These are phyloP conservation scores for Protophormia terraenovae DNA, from an alignment of 2,888 invertebrate genomes.

Conservation along the genomic window DNA sequence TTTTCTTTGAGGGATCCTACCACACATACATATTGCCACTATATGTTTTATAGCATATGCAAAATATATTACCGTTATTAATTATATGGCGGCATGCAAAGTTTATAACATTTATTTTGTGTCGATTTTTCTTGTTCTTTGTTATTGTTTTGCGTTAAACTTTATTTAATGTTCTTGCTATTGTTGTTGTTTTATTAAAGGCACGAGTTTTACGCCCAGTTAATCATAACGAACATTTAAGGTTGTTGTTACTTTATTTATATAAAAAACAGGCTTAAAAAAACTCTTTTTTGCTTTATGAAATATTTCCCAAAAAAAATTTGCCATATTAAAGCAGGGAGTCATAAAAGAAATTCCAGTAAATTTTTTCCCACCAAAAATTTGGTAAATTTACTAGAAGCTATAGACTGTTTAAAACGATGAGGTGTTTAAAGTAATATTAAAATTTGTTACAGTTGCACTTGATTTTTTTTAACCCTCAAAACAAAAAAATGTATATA, in stretches of 20 bases:
- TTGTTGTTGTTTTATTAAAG: constrained; percentile 24
- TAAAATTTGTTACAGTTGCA: background rate
- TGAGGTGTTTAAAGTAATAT: background rate
- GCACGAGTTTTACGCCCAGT: constrained; percentile 67
- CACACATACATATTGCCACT: background rate
- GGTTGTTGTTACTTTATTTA: constrained; percentile 6
- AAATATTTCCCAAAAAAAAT: background rate
- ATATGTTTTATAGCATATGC: constrained; percentile 55
- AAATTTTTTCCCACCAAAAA: background rate
- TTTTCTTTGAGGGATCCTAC: background rate
- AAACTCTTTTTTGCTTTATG: background rate
- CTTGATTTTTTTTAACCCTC: too few relatives aligned
- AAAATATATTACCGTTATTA: constrained; percentile 72
- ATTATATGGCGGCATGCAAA: constrained; percentile 72
- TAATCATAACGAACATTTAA: constrained; percentile 48
- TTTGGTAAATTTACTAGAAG: background rate
- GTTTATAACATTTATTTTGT: constrained; percentile 68
- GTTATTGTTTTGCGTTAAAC: background rate
- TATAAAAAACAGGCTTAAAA: background rate
- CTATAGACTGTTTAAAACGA: background rate
- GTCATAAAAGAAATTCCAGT: background rate
- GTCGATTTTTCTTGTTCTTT: background rate
- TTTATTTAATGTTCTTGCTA: background rate
- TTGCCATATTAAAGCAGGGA: background rate
- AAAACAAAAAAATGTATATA: too few relatives aligned